Conservation (phyloP, 2,797 vertebrate genomes). For the Trichosurus vulpecula region DNA sequence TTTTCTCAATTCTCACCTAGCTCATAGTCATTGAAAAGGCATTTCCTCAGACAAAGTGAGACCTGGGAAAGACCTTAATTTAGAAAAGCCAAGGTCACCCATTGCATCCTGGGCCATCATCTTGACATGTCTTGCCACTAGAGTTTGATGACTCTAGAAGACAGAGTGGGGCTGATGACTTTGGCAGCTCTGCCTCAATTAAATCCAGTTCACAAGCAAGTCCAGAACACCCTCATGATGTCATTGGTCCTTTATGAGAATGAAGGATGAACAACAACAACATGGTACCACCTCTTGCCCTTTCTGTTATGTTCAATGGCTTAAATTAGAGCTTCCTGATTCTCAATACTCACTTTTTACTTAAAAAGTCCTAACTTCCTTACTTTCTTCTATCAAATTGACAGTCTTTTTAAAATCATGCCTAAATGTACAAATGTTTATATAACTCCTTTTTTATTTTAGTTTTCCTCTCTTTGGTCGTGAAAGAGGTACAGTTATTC, state of each 20-base stretch:
- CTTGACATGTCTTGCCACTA: no score
- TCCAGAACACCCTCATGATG: background rate
- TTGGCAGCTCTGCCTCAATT: background rate
- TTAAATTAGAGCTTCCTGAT: background rate
- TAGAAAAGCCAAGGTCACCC: no score
- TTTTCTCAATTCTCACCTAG: no score
- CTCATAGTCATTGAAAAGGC: no score
- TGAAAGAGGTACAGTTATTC: background rate
- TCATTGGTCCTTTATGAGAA: background rate
- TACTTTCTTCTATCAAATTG: background rate
- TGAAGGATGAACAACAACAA: background rate
- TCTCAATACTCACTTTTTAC: background rate
- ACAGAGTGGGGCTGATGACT: background rate
- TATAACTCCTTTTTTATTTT: background rate
- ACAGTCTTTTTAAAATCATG: background rate
- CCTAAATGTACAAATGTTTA: background rate
- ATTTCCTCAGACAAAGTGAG: no score
- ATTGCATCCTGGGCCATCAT: no score
- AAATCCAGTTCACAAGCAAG: background rate
- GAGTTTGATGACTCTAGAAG: background rate
- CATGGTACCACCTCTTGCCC: background rate
- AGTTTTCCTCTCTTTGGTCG: background rate
- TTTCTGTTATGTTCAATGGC: background rate
- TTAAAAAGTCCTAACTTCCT: background rate
- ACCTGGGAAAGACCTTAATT: no score